phyloP scores from a whole-genome alignment of 2,888 invertebrate genomes.

The Chrysopilus asiliformis region DNA sequence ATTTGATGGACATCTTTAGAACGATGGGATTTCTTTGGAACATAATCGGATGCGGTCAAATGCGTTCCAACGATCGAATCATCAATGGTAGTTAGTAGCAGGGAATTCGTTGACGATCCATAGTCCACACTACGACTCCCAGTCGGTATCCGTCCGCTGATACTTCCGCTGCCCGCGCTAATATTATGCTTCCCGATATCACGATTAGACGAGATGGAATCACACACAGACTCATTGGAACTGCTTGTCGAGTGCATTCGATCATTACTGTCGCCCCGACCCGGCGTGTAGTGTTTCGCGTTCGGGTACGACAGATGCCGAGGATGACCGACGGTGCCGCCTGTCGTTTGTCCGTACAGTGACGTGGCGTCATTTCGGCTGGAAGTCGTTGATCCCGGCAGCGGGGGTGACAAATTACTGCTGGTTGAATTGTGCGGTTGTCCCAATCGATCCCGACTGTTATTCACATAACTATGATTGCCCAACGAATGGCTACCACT shows the following conservation, averaged over 20 bases:
- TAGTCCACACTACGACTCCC: slow-evolving; percentile 7
- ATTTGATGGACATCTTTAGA: slow-evolving; percentile 37
- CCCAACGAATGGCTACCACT: slow-evolving; percentile 6
- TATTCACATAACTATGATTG: slow-evolving; percentile 13
- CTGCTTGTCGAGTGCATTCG: slow-evolving; percentile 50
- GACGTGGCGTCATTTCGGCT: slow-evolving; percentile 25
- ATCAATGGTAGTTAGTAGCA: slow-evolving; percentile 10
- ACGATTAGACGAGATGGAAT: slow-evolving; percentile 47
- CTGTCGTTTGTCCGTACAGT: slow-evolving; percentile 8
- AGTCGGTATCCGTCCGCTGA: slow-evolving; percentile 11
- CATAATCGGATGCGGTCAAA: slow-evolving; percentile 20
- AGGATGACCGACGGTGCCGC: no score
- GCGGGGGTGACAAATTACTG: slow-evolving; percentile 29
- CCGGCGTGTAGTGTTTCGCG: slow-evolving; percentile 26
- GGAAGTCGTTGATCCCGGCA: slow-evolving; percentile 27
- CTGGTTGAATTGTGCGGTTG: slow-evolving; percentile 27
- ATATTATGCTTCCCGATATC: slow-evolving; percentile 33
- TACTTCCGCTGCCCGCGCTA: slow-evolving; percentile 10
- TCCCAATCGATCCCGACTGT: slow-evolving; percentile 19
- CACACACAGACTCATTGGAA: slow-evolving; percentile 74
- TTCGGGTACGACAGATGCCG: slow-evolving; percentile 16
- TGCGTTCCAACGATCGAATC: slow-evolving; percentile 11
- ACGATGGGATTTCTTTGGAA: slow-evolving; percentile 45
- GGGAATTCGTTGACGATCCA: slow-evolving; percentile 3
- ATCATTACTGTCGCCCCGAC: slow-evolving; percentile 27